A percentile compares a stretch with the other conserved stretches of the same genome.
These are phyloP conservation scores for Acanthosepion esculentum DNA, from an alignment of 2,888 invertebrate genomes.

Conservation along the genomic window DNA sequence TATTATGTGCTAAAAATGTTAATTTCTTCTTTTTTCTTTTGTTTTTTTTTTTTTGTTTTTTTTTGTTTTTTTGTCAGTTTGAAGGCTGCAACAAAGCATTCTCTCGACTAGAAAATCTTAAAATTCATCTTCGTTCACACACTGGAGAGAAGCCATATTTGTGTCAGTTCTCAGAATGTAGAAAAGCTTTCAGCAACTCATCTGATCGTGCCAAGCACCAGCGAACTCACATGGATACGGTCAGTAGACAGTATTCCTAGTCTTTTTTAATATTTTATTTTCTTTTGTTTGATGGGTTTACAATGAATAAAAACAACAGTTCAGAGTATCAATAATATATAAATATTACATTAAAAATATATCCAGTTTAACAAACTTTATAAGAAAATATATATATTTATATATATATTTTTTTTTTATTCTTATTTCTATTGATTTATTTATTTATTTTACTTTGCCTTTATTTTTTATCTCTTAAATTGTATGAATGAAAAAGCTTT, in stretches of 20 bases:
- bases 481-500: no score
- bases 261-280: no score
- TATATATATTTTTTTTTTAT: no score
- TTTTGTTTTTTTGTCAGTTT: constrained; percentile 66
- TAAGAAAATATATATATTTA: no score
- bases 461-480: no score
- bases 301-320: not conserved
- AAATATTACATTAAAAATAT: not conserved
- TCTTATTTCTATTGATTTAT: no score
- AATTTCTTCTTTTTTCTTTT: no score
- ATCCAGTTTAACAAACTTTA: no score
- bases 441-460: no score
- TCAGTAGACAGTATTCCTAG: constrained; percentile 80
- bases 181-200: constrained; percentile 98
- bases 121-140: constrained; percentile 88
- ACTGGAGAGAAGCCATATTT: constrained; percentile 92
- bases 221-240: constrained; percentile 98
- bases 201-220: constrained; percentile 99
- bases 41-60: not conserved
- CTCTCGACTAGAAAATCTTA: constrained; percentile 95
- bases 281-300: not conserved
- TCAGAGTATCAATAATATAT: not conserved
- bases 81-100: constrained; percentile 95
- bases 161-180: constrained; percentile 96
- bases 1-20: no score